These are phyloP conservation scores for Tamandua tetradactyla DNA, from an alignment of 2,797 vertebrate species.

Conservation along the genomic window DNA sequence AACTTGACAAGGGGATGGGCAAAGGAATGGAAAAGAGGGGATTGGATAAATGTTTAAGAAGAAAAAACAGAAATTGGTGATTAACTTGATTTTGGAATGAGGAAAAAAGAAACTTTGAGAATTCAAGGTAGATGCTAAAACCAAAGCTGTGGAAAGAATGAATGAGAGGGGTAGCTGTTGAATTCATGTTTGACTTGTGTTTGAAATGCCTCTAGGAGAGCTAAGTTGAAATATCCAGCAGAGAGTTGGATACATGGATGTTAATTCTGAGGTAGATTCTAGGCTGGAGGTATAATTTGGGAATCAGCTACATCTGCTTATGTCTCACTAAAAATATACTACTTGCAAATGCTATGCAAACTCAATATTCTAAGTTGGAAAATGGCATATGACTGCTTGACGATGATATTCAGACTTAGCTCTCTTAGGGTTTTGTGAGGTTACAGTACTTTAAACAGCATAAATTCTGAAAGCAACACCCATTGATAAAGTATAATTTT, in stretches of 20 bases:
- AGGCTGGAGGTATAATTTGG: not conserved
- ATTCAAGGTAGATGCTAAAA: not conserved
- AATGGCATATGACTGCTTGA: constrained; percentile 27
- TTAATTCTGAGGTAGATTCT: not conserved
- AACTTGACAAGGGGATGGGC: not conserved
- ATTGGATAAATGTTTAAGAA: not conserved
- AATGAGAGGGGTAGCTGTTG: not conserved
- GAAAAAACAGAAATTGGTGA: not conserved
- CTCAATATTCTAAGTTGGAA: constrained; percentile 63
- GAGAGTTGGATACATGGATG: not conserved
- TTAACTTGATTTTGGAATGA: not conserved
- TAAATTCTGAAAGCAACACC: not conserved
- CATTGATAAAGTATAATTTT: constrained; percentile 24
- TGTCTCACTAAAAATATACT: constrained; percentile 35
- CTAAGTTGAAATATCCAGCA: not conserved
- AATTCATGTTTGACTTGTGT: not conserved
- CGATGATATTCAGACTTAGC: constrained; percentile 22
- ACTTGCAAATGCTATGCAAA: constrained; percentile 35
- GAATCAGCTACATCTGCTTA: constrained; percentile 39
- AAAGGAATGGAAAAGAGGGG: not conserved
- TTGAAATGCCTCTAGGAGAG: not conserved
- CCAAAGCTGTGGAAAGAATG: not conserved
- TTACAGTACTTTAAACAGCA: not conserved
- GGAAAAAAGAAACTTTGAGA: not conserved
- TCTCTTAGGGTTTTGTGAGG: constrained; percentile 34